Evolutionary conservation across 2,888 invertebrate genomes (phyloP).

Genomic region (Julus scanicus): DNA sequence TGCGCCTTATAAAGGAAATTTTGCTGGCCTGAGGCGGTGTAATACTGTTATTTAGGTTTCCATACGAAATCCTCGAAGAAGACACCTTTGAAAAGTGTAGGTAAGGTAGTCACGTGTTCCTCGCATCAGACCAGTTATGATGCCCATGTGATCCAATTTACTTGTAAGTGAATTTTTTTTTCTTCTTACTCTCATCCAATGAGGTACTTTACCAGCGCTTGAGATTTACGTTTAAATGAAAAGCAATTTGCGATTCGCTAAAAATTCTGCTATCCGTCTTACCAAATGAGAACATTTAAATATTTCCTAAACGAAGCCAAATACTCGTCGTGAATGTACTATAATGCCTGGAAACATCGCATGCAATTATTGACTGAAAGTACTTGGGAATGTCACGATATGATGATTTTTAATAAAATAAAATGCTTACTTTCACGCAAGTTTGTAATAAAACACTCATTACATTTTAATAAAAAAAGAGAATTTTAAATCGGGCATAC

Average conservation of each 20-base stretch:
- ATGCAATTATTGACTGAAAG: not conserved
- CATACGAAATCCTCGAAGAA: constrained; percentile 16
- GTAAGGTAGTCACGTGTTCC: constrained; percentile 29
- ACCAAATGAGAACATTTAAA: constrained; percentile 40
- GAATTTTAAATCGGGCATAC: no score
- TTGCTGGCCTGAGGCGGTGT: constrained; percentile 40
- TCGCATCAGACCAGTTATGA: constrained; percentile 41
- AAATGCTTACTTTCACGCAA: not conserved
- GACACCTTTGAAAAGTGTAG: constrained; percentile 43
- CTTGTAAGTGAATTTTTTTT: constrained; percentile 4
- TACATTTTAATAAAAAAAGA: not conserved
- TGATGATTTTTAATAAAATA: not conserved
- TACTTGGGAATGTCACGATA: not conserved
- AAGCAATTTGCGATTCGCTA: constrained; percentile 41
- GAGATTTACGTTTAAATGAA: constrained; percentile 2
- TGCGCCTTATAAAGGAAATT: constrained; percentile 49
- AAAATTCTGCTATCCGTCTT: not conserved
- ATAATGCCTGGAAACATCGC: not conserved
- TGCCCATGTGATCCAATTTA: constrained; percentile 43
- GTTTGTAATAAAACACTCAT: not conserved
- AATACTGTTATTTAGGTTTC: constrained; percentile 51
- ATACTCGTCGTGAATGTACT: not conserved
- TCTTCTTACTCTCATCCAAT: not conserved
- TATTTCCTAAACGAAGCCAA: not conserved
- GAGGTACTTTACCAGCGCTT: constrained; percentile 39